Base-by-base conservation (phyloP, 2,888 invertebrate genomes). In the Timema cristinae region DNA sequence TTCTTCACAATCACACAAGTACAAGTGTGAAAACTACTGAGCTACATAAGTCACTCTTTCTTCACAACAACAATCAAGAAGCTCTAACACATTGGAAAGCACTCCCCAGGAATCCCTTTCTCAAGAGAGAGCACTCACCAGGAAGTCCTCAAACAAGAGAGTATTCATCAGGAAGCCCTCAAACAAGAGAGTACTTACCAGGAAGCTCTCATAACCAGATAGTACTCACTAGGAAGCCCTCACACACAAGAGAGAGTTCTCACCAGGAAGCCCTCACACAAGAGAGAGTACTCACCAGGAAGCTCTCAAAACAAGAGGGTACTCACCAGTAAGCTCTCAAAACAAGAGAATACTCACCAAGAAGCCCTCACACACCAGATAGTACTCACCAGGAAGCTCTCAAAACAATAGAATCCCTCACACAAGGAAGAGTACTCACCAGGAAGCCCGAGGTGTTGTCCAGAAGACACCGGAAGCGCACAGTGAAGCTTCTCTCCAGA, bases 401-500 rank as follows among this genome's bases (percentile, higher is more conserved):
- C 7, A 16, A 8, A 7, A 59, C 59, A 59, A 11, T 7, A 59
- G 59, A 5, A 5, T 8, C 16, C n/a, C 2, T 13, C n/a, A 59
- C 59, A 61, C n/a, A 66, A 47, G 13, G n/a, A 8, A 7, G 2
- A n/a, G 9, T 61, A 81, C 91, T 89, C 84, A 97, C 97, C 87
- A 99, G 89, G 85, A 99, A 99, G 74, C 99, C 99, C 79, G 98
- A 99, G 79, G 99, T 99, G 84, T 99, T 99, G 86, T 99, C 99
- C 79, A 99, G 86, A 54, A 99, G 89, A 87, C 99, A 99, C 79
- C 99, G 91, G 88, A 99, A 99, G 81, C 99, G 90, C 79, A 99
- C 98, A 75, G 98, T 98, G 81, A 99, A 98, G 83, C 96, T 97
- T 79, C 98, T 88, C 84, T 98, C 98, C 78, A 98, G 86, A 78